Evolutionary conservation across 2,113 vertebrate genomes (phyloP), one percentile per base, ranked within the genome.

Genomic region (Heterotilapia buettikoferi): DNA sequence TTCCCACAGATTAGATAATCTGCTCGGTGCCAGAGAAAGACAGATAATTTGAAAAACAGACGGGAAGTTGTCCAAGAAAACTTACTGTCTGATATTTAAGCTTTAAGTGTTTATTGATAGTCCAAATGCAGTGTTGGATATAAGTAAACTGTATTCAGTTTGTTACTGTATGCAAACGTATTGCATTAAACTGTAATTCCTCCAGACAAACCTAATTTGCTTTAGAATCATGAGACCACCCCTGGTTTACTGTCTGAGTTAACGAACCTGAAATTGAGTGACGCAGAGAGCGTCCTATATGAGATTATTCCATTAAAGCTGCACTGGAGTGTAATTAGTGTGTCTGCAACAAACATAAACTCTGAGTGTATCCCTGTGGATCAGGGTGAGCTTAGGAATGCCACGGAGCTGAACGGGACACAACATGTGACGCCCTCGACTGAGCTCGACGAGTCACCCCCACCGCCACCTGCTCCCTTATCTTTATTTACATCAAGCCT

Each of bases 391-490:
- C 9, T 26, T 63, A 87, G 88, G 88, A 92, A 93, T 89, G 87
- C 50, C 0, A 43, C 61, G 45, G 26, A 78, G 73, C 45, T 52
- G 73, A 78, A 63, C n/a, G 40, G 78, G 86, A 85, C 84, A 89
- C 90, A 89, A 94, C 93, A 94, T 89, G 89, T 95, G 88, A 93
- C 12, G 4, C 8, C 9, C 71, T 68, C 50, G 18, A 56, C 84
- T 57, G 59, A 19, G 8, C 86, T 68, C 7, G 2, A 45, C 19
- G 16, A 86, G 45, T 29, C 21, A 19, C 24, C 80, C 90, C 13
- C n/a, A 8, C 53, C 10, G 10, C 4, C 45, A n/a, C 73, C 73
- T 78, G 73, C 73, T 78, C 26, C 26, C 45, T 52, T 52, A 78
- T 33, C 83, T 87, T 88, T 87, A 84, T 82, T 88, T 63, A 54